Evolutionary conservation across 2,113 vertebrate genomes (phyloP).

Genomic region (Leptodactylus fuscus): DNA sequence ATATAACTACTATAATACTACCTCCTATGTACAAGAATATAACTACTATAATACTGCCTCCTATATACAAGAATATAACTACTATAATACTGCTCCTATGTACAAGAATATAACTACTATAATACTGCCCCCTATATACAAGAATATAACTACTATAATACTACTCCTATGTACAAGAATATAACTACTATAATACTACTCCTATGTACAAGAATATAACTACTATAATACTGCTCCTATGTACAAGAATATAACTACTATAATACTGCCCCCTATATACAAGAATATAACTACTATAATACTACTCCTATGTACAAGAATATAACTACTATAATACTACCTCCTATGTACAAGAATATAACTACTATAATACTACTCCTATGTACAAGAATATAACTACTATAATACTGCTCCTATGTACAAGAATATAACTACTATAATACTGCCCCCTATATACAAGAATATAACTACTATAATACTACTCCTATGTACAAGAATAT

Average conservation of each 20-base stretch:
- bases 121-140: not conserved
- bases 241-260: not conserved
- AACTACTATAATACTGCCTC: too few relatives aligned
- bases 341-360: not conserved
- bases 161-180: not conserved
- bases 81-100: not conserved
- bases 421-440: not conserved
- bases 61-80: too few relatives aligned
- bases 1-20: too few relatives aligned
- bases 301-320: too few relatives aligned
- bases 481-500: not conserved
- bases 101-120: not conserved
- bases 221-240: not conserved
- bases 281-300: too few relatives aligned
- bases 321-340: too few relatives aligned
- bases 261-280: not conserved
- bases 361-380: not conserved
- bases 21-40: too few relatives aligned
- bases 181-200: not conserved
- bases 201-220: not conserved
- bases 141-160: not conserved
- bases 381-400: not conserved
- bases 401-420: not conserved
- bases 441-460: not conserved
- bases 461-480: slow-evolving; percentile 5